These are phyloP conservation scores for Tuta absoluta DNA, from an alignment of 2,888 invertebrate genomes.

Conservation along the genomic window DNA sequence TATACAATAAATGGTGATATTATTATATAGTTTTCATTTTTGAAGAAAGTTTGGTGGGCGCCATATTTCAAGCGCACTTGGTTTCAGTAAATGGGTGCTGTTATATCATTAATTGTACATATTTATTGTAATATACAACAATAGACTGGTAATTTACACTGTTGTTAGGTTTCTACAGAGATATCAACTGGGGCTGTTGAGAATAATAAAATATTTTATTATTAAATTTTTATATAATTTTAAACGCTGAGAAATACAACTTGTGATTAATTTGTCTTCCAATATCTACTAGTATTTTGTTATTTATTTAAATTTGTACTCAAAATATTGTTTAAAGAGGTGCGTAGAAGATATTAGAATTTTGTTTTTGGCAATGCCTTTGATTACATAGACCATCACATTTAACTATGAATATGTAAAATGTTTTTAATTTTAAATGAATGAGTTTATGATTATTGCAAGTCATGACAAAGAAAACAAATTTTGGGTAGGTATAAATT, in stretches of 20 bases:
- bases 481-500: no score
- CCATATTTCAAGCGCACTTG: slow-evolving; percentile 55
- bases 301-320: background rate
- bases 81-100: slow-evolving; percentile 78
- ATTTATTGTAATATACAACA: slow-evolving; percentile 79
- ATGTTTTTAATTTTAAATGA: background rate
- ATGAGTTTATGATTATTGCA: no score
- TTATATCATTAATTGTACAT: slow-evolving; percentile 78
- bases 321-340: background rate
- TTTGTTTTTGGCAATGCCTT: background rate
- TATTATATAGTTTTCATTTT: slow-evolving; percentile 60
- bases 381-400: background rate
- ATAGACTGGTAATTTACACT: slow-evolving; percentile 80
- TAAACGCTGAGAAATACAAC: background rate
- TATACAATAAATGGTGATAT: slow-evolving; percentile 71
- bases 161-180: slow-evolving; percentile 80
- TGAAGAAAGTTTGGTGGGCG: slow-evolving; percentile 63
- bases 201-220: slow-evolving; percentile 35
- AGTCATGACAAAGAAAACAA: no score
- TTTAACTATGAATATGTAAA: background rate
- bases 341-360: background rate
- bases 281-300: slow-evolving; percentile 4
- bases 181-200: slow-evolving; percentile 61
- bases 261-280: slow-evolving; percentile 30
- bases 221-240: background rate